A percentile compares a stretch with the other conserved stretches of the same genome.
Evolutionary conservation across 2,888 invertebrate species (phyloP).

Genomic region (Athetis lepigone): DNA sequence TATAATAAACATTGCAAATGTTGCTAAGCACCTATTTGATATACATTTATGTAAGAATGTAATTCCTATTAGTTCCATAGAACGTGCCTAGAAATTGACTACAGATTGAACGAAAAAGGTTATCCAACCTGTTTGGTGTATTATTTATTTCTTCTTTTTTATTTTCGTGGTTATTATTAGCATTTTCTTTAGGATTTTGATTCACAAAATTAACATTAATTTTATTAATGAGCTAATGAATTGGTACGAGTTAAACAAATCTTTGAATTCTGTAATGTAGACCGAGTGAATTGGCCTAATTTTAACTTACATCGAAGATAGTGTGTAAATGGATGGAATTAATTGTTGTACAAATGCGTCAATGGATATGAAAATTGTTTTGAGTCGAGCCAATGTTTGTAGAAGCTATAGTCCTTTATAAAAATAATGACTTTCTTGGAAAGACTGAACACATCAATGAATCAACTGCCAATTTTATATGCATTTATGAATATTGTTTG

Average conservation of each 20-base stretch:
- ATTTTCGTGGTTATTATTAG: constrained; percentile 19
- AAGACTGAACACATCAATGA: constrained; percentile 66
- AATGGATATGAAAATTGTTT: neutral
- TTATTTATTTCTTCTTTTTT: constrained; percentile 44
- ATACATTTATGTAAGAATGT: constrained; percentile 14
- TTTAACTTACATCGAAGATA: constrained; percentile 4
- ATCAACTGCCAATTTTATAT: constrained; percentile 66
- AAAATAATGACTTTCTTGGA: constrained; percentile 31
- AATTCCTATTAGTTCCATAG: constrained; percentile 27
- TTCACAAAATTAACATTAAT: constrained; percentile 8
- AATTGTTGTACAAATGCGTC: neutral
- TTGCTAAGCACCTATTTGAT: neutral
- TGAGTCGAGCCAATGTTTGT: neutral
- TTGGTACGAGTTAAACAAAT: constrained; percentile 41
- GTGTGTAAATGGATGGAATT: neutral
- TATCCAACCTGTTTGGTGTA: neutral
- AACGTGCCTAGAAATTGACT: constrained; percentile 16
- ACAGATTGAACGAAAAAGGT: neutral
- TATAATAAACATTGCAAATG: constrained; percentile 8
- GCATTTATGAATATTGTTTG: constrained; percentile 63
- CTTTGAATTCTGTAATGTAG: neutral
- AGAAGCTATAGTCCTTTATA: neutral
- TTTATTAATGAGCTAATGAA: constrained; percentile 3
- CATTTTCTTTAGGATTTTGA: constrained; percentile 8
- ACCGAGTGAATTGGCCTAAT: constrained; percentile 12